Conservation (phyloP, 2,797 vertebrate genomes). For the Xenentodon cancila region DNA sequence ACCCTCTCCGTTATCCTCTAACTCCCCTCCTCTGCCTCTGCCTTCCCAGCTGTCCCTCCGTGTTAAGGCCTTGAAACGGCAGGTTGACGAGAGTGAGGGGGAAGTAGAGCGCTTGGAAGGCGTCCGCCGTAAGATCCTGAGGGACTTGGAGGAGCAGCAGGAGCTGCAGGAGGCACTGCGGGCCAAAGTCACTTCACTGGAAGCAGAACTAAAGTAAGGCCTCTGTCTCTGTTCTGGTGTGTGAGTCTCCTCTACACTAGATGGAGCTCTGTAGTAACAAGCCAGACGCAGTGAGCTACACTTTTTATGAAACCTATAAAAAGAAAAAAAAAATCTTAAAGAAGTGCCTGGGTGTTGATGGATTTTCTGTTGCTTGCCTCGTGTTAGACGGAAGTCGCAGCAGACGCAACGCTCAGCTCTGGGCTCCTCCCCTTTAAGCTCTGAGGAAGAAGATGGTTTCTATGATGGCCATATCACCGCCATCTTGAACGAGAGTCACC, state of each 20-base stretch:
- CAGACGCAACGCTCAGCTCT: conserved; percentile 76
- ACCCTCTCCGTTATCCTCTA: conserved; percentile 57
- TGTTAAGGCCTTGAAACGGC: conserved; percentile 94
- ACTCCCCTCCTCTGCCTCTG: conserved; percentile 52
- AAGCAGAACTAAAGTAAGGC: conserved; percentile 87
- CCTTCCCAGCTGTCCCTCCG: conserved; percentile 86
- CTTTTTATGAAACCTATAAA: not conserved
- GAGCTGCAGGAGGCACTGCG: conserved; percentile 89
- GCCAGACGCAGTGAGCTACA: not conserved
- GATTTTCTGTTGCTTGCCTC: conserved; percentile 3
- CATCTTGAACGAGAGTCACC: conserved; percentile 84
- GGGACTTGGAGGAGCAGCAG: conserved; percentile 93
- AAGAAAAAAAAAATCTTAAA: not conserved
- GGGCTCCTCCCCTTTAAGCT: conserved; percentile 83
- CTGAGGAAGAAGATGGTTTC: conserved; percentile 88
- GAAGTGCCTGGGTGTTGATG: conserved; percentile 4
- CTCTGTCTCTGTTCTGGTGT: not conserved
- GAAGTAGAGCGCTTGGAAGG: conserved; percentile 94
- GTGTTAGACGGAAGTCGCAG: conserved; percentile 82
- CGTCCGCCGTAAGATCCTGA: conserved; percentile 87
- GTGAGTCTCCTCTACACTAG: conserved; percentile 49
- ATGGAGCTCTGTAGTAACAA: conserved; percentile 49
- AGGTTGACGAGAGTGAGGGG: conserved; percentile 92
- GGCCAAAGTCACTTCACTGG: conserved; percentile 84
- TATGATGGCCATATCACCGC: conserved; percentile 84